Percentiles rank a stretch among this genome's conserved stretches.
Conservation (phyloP, 1,140 invertebrate species). For the Zaprionus lachaisei region DNA sequence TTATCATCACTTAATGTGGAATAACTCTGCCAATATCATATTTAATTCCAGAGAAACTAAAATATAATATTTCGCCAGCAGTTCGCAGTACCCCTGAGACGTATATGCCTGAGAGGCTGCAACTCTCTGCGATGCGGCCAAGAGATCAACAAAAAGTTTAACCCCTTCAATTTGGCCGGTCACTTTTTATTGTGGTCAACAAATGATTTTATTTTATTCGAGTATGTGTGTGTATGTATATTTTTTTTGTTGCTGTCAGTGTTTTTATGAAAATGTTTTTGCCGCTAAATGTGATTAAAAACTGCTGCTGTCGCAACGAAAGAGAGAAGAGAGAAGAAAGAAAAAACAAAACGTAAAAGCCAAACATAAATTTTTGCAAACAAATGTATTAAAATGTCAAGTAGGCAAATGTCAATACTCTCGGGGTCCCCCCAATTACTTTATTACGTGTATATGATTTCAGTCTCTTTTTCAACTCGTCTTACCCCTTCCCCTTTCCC, state of each 20-base stretch:
- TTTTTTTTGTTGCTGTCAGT: not conserved
- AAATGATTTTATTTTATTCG: slow-evolving; percentile 29
- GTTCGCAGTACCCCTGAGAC: not conserved
- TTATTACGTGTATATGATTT: slow-evolving; percentile 61
- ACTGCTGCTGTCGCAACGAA: not conserved
- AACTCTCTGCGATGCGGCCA: slow-evolving; percentile 17
- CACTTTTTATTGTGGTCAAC: slow-evolving; percentile 39
- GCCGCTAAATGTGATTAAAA: slow-evolving; percentile 35
- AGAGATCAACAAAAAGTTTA: slow-evolving; percentile 54
- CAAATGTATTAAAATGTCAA: slow-evolving; percentile 74
- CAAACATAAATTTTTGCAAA: slow-evolving; percentile 55
- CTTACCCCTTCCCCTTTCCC: too few relatives aligned
- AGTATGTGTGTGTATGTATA: not conserved
- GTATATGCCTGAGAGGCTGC: not conserved
- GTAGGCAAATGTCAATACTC: slow-evolving; percentile 70
- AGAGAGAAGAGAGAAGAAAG: not conserved
- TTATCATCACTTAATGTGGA: not conserved
- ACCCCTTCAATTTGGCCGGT: slow-evolving; percentile 43
- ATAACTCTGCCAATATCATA: not conserved
- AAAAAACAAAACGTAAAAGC: slow-evolving; percentile 29
- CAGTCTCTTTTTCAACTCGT: not conserved
- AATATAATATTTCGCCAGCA: not conserved
- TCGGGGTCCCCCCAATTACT: slow-evolving; percentile 64
- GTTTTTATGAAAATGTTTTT: slow-evolving; percentile 44
- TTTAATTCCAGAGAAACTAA: too few relatives aligned